Conservation (phyloP, 2,113 vertebrate genomes). For the Dendrocopos noguchii region DNA sequence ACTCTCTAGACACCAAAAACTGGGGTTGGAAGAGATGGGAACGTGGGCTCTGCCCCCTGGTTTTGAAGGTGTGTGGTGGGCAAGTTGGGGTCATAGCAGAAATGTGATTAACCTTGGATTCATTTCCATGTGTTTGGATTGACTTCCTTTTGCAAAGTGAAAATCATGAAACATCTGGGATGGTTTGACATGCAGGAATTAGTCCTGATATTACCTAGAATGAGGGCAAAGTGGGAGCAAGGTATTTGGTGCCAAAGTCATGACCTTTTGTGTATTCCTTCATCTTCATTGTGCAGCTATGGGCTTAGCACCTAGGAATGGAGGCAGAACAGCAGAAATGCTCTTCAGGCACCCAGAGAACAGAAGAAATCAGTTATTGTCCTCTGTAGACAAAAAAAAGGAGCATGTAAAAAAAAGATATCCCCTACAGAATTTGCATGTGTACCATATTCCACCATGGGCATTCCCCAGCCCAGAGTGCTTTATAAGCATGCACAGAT, state of each 20-base stretch:
- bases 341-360: not conserved
- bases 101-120: slow-evolving; percentile 29
- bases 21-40: not conserved
- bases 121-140: not conserved
- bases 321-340: not conserved
- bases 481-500: slow-evolving; percentile 21
- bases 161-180: slow-evolving; percentile 23
- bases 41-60: not conserved
- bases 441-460: not conserved
- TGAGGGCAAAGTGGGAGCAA: not conserved
- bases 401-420: slow-evolving; percentile 1
- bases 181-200: slow-evolving; percentile 29
- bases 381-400: not conserved
- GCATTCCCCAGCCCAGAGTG: not conserved
- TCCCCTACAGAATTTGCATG: not conserved
- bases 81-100: not conserved
- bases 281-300: not conserved
- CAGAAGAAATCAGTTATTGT: not conserved
- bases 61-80: not conserved
- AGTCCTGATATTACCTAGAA: not conserved
- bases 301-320: not conserved
- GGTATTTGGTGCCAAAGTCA: not conserved
- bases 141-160: not conserved
- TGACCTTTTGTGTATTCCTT: not conserved
- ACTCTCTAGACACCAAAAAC: not conserved